Evolutionary conservation across 2,113 vertebrate species (phyloP), one percentile per base, ranked within the genome.

Genomic region (Nymphicus hollandicus): DNA sequence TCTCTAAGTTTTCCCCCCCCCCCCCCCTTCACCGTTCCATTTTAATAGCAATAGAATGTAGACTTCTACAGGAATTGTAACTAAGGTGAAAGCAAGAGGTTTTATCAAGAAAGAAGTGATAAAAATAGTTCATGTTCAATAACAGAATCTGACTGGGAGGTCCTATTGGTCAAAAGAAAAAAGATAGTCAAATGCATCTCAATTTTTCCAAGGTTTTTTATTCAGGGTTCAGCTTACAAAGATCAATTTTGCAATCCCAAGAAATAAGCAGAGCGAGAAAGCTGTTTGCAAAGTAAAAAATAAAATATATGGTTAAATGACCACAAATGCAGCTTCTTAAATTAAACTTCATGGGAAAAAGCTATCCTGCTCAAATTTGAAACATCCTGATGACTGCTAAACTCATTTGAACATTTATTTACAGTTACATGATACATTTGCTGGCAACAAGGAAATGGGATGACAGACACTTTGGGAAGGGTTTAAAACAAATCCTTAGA

Each of bases 401-500:
- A 91, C 71, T 92, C 2, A 4, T 93, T 89, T 82, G 65, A 89
- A 70, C 10, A 5, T 92, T 91, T 92, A 86, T 94, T 93, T 92
- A 78, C 83, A 61, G 73, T 91, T 92, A 89, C 35, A 28, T 55
- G 86, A 91, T 88, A 50, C 47, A 10, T 91, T 89, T 93, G 50
- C 69, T 93, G 61, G 50, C 90, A n/a, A 73, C 41, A 76, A 82
- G 77, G 55, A 91, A 87, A 66, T 0, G 0, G 55, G 46, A 61
- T 81, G 88, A 86, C 58, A 82, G 70, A 92, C 63, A 85, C 55
- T 89, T 92, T 23, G 60, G 61, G 81, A 91, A 93, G 28, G 55
- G 63, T 55, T 92, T 97, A 94, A 88, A 94, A 64, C 64, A 95
- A 96, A 95, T 93, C 79, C 68, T 80, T 83, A 74, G 93, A 78